These are phyloP conservation scores for Drosophila funebris DNA, from an alignment of 1,140 invertebrate species.

Conservation along the genomic window DNA sequence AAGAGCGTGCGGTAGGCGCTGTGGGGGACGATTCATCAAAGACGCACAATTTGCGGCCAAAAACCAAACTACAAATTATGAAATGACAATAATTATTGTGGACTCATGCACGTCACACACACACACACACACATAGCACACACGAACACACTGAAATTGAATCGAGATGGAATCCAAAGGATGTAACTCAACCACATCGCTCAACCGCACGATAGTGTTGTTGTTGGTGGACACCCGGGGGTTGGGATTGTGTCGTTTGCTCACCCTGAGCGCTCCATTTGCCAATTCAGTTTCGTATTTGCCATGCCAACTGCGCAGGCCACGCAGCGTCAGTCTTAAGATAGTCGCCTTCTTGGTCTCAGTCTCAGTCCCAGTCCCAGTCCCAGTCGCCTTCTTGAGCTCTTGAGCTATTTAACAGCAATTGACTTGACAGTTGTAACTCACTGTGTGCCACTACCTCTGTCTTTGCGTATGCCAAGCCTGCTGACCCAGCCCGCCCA, in stretches of 20 bases:
- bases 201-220: slow-evolving; percentile 33
- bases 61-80: slow-evolving; percentile 30
- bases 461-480: background rate
- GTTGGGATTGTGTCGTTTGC: slow-evolving; percentile 12
- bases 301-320: slow-evolving; percentile 17
- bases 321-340: background rate
- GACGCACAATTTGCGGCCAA: slow-evolving; percentile 6
- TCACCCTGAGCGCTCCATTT: background rate
- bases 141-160: slow-evolving; percentile 10
- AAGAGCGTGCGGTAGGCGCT: background rate
- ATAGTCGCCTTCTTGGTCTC: background rate
- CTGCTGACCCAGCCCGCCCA: slow-evolving; percentile 33
- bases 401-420: slow-evolving; percentile 50
- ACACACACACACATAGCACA: background rate
- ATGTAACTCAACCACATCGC: slow-evolving; percentile 29
- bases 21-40: slow-evolving; percentile 16
- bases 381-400: slow-evolving; percentile 18
- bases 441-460: slow-evolving; percentile 27
- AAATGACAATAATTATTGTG: slow-evolving; percentile 43
- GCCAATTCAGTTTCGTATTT: slow-evolving; percentile 30
- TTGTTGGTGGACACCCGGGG: slow-evolving; percentile 9
- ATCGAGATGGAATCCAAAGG: slow-evolving; percentile 23
- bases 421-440: slow-evolving; percentile 51
- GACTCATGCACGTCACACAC: slow-evolving; percentile 14
- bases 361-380: background rate